phyloP scores from a whole-genome alignment of 2,797 vertebrate species.

The Antennarius maculatus region DNA sequence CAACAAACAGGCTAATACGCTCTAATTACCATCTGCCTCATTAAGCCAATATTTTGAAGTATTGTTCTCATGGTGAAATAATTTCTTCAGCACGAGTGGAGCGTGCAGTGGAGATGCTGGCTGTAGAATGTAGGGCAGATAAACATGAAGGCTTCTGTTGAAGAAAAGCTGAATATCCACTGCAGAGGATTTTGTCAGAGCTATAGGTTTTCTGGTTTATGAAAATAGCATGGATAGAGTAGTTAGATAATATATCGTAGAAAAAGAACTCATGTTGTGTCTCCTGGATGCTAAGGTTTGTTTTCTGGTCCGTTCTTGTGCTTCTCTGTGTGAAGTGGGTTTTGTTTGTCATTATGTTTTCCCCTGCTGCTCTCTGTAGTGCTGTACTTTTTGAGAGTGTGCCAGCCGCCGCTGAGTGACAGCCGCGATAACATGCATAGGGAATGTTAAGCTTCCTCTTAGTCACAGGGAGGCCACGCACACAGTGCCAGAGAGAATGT shows the following conservation, averaged over 20 bases:
- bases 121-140: slow-evolving; percentile 49
- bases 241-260: slow-evolving; percentile 29
- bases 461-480: slow-evolving; percentile 44
- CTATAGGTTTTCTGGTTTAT: slow-evolving; percentile 21
- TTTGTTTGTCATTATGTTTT: slow-evolving; percentile 55
- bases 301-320: slow-evolving; percentile 20
- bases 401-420: slow-evolving; percentile 58
- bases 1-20: slow-evolving; percentile 30
- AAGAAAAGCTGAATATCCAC: slow-evolving; percentile 10
- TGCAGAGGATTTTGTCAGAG: slow-evolving; percentile 21
- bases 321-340: slow-evolving; percentile 29
- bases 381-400: slow-evolving; percentile 50
- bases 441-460: slow-evolving; percentile 58
- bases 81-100: slow-evolving; percentile 9
- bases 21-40: slow-evolving; percentile 55
- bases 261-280: slow-evolving; percentile 25
- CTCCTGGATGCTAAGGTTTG: slow-evolving; percentile 14
- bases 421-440: slow-evolving; percentile 49
- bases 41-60: slow-evolving; percentile 40
- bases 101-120: slow-evolving; percentile 16
- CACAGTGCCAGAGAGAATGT: slow-evolving; percentile 9
- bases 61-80: slow-evolving; percentile 25
- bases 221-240: slow-evolving; percentile 34
- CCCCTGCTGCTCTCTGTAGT: slow-evolving; percentile 42
- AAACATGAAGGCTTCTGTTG: slow-evolving; percentile 21